Evolutionary conservation across 2,888 invertebrate genomes (phyloP).

Genomic region (Siphonodentalium dalli): DNA sequence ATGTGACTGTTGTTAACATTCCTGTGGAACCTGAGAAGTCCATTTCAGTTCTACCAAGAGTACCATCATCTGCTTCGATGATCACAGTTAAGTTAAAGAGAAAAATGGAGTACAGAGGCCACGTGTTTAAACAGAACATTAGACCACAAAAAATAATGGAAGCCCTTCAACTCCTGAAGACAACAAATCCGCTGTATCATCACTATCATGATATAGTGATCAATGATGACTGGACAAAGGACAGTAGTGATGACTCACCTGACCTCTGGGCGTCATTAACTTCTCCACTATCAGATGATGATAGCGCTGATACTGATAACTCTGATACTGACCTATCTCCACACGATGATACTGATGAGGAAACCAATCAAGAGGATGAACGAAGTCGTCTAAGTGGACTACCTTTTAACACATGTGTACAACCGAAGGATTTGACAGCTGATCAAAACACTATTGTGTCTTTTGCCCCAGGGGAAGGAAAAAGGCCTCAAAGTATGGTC

Average conservation of each 20-base stretch:
- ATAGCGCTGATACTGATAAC: too few species aligned
- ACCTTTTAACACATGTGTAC: conserved; percentile 21
- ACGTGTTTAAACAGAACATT: conserved; percentile 5
- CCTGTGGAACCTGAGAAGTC: conserved; percentile 23
- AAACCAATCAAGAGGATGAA: conserved; percentile 8
- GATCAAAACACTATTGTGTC: conserved; percentile 13
- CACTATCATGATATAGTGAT: too few species aligned
- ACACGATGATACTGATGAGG: too few species aligned
- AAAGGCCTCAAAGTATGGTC: conserved; percentile 11
- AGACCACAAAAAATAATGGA: conserved; percentile 1
- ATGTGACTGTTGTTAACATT: conserved; percentile 27
- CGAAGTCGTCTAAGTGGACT: conserved; percentile 13
- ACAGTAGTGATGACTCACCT: too few species aligned
- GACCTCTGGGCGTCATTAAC: too few species aligned
- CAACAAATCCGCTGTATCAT: background rate
- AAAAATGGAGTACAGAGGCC: conserved; percentile 13
- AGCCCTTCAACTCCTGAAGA: background rate
- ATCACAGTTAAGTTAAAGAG: too few species aligned
- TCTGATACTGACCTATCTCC: too few species aligned
- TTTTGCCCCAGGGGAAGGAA: conserved; percentile 23
- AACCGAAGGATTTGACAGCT: conserved; percentile 19
- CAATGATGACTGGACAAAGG: too few species aligned
- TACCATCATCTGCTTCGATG: conserved; percentile 17
- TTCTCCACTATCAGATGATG: too few species aligned
- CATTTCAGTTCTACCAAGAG: conserved; percentile 20